These are phyloP conservation scores for Brachyptera risi DNA, from an alignment of 2,888 invertebrate species.

Conservation along the genomic window DNA sequence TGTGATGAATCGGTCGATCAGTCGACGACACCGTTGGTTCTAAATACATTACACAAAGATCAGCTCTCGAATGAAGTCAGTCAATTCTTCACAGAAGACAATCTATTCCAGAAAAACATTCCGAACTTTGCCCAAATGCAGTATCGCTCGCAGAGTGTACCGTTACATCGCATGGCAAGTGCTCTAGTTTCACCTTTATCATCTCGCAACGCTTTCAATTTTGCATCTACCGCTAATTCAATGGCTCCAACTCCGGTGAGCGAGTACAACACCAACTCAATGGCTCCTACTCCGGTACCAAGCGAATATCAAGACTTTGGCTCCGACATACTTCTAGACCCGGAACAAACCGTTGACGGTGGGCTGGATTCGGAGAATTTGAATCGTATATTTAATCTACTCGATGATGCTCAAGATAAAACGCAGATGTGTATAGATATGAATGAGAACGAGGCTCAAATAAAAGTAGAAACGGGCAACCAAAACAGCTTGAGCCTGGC, in stretches of 20 bases:
- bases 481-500: too few species aligned
- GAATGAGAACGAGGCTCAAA: too few species aligned
- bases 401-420: too few species aligned
- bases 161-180: conserved; percentile 58
- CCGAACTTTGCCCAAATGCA: conserved; percentile 34
- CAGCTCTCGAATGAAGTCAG: conserved; percentile 53
- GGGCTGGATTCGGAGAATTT: background rate
- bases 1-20: too few species aligned
- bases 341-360: background rate
- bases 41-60: background rate
- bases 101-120: conserved; percentile 34
- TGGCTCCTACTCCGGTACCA: conserved; percentile 65
- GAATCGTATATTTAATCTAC: background rate
- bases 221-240: conserved; percentile 30
- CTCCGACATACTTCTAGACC: background rate
- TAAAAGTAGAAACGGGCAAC: too few species aligned
- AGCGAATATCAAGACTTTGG: conserved; percentile 68
- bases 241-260: too few species aligned
- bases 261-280: conserved; percentile 61
- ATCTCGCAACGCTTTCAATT: conserved; percentile 37
- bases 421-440: too few species aligned
- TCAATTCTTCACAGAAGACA: conserved; percentile 57
- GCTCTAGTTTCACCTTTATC: conserved; percentile 45
- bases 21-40: too few species aligned
- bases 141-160: conserved; percentile 74